Base-by-base conservation (phyloP, 2,888 invertebrate species). In the Elysia crispata region DNA sequence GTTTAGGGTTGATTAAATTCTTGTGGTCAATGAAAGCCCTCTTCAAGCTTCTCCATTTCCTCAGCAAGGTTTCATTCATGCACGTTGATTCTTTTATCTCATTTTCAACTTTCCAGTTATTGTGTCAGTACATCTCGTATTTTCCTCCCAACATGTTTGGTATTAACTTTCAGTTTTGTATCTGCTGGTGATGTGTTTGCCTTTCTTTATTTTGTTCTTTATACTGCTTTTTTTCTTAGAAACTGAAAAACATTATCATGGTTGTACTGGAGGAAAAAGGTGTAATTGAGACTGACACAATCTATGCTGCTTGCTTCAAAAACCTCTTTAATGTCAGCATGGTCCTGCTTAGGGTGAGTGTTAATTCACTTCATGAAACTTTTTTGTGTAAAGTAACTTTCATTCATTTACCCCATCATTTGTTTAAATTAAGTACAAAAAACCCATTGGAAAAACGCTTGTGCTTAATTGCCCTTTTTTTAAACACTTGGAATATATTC, bases 241-340 rank as follows among this genome's bases (percentile, higher is more conserved):
- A 84, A 84, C 83, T 90, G 73, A 84, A 86, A 76, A 86, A 87
- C 60, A 87, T 88, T 60, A 87, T 88, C 13, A 81, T 83, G 28
- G 72, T 79, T 28, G 88, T 88, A 0, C 77, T 90, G 31, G 70
- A 80, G 57, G 82, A 85, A 57, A 82, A 87, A 72, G 87, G 87
- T 15, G 85, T 90, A 0, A 70, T 66, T 3, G 76, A 75, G 69
- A 81, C 75, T 18, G 83, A 87, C 75, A 77, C 79, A 28, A 87
- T 90, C n/a, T 87, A 86, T 80, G 74, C 83, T 20, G 81, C 87
- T 0, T 89, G 89, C 80, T 83, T 86, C 13, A 81, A 84, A n/a
- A 86, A 87, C 67, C 85, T 90, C 20, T 89, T 82, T 76, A 86
- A 87, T 80, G 88, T 89, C 79, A 88, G 89, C 79, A 88, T 88